Conservation (phyloP, 2,797 vertebrate species). For the Geotria australis region DNA sequence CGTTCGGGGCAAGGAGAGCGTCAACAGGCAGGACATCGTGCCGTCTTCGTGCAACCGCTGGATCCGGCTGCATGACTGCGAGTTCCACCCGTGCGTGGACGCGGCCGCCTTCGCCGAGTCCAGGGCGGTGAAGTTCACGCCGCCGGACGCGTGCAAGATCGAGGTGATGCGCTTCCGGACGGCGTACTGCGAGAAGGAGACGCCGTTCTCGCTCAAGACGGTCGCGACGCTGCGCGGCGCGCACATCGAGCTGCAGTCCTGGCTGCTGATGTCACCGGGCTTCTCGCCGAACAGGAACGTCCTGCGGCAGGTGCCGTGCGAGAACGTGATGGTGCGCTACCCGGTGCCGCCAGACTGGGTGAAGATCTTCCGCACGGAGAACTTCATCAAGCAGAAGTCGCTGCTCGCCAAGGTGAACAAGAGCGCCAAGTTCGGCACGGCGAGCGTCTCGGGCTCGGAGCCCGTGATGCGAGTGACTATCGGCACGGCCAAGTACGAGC, state of each 20-base stretch:
- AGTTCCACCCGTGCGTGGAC: conserved; percentile 50
- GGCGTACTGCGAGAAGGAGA: conserved; percentile 13
- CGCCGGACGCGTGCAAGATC: conserved; percentile 43
- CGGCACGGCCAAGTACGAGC: conserved; percentile 77
- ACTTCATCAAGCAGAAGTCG: conserved; percentile 58
- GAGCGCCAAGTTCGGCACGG: conserved; percentile 48
- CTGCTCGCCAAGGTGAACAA: conserved; percentile 81
- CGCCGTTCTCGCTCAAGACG: conserved; percentile 58
- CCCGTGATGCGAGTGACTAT: conserved; percentile 57
- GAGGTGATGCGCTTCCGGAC: conserved; percentile 74
- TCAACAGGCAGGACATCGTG: conserved; percentile 45
- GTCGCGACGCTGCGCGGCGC: conserved; percentile 60
- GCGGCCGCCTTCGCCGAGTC: conserved; percentile 27
- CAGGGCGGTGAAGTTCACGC: conserved; percentile 41
- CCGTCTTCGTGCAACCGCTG: conserved; percentile 28
- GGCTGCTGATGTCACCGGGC: conserved; percentile 34
- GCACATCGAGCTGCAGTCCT: conserved; percentile 62
- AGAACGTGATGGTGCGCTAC: conserved; percentile 45
- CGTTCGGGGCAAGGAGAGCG: conserved; percentile 39
- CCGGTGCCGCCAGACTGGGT: conserved; percentile 65
- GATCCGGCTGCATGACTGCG: conserved; percentile 37
- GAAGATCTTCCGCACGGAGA: conserved; percentile 47
- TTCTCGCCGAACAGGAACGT: conserved; percentile 8
- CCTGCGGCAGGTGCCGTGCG: conserved; percentile 27
- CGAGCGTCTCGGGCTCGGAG: conserved; percentile 31